Base-by-base conservation (phyloP, 2,797 vertebrate genomes). In the Melanotaenia boesemani region DNA sequence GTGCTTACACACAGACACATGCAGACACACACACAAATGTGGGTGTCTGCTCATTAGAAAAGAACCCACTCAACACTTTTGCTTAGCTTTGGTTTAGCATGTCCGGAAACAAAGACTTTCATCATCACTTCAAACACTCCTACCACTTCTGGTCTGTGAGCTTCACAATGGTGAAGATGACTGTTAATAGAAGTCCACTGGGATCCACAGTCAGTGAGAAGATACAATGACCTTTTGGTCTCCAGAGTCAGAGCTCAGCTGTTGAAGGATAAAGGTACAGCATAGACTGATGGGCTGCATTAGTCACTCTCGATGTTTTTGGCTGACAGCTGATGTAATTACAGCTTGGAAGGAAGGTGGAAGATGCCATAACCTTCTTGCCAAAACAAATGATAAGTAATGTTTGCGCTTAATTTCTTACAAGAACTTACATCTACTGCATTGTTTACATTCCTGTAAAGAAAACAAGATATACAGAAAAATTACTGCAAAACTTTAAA, bases 11-110 rank as follows among this genome's bases (percentile, higher is more conserved):
- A 18, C 16, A 13, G 16, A 16, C 15, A 62, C 22, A 18, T 4
- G 15, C 34, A 5, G 9, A 44, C 60, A 65, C 68, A 50, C 68
- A 50, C 58, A 68, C 78, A 85, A 86, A 64, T 11, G 72, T 64
- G 54, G 62, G 84, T 88, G 79, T 75, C 82, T 93, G 84, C 84
- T 91, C 68, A 77, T 65, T 92, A 80, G 81, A 95, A 94, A 95
- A 92, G 80, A 95, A 92, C 72, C 86, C 88, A 83, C 82, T 93
- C 92, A 89, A 92, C 94, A 91, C 93, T 89, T 93, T 92, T 90
- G 93, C 91, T 93, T 86, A 91, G 85, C 80, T 86, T 89, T 92
- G 59, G 81, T 93, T 94, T 92, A 87, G 91, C 28, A 62, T 91
- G 80, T 90, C 80, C 70, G 86, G 89, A 93, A 91, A 94, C 81